Percentiles rank a stretch among this genome's conserved stretches.
These are phyloP conservation scores for Mimachlamys varia DNA, from an alignment of 2,888 invertebrate species.

Conservation along the genomic window DNA sequence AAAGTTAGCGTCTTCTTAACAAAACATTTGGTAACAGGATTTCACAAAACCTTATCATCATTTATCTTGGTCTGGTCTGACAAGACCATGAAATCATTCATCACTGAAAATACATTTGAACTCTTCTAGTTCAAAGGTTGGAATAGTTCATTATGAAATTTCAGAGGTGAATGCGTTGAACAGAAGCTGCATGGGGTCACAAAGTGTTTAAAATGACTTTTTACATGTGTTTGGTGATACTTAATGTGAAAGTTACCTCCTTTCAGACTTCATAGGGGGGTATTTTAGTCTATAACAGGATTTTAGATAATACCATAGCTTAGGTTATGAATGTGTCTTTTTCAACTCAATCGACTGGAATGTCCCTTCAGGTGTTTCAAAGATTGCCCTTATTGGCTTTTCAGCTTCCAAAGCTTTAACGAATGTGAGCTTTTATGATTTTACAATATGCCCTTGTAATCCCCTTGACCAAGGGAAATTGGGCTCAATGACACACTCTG, in stretches of 20 bases:
- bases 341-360: background rate
- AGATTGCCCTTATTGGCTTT: background rate
- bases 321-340: background rate
- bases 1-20: background rate
- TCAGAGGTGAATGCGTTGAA: too few relatives aligned
- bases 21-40: background rate
- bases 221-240: background rate
- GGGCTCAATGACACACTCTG: background rate
- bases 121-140: too few relatives aligned
- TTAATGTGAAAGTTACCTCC: background rate
- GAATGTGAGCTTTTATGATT: background rate
- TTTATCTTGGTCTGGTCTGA: background rate
- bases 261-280: background rate
- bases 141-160: too few relatives aligned
- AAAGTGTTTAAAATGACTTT: background rate
- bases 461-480: background rate
- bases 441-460: slow-evolving; percentile 22
- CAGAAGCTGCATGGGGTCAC: background rate
- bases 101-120: too few relatives aligned
- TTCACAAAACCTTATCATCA: background rate
- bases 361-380: background rate
- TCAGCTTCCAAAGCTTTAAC: background rate
- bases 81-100: background rate
- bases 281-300: background rate
- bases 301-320: background rate